phyloP scores from a whole-genome alignment of 2,888 invertebrate species.

The Apamea anceps region DNA sequence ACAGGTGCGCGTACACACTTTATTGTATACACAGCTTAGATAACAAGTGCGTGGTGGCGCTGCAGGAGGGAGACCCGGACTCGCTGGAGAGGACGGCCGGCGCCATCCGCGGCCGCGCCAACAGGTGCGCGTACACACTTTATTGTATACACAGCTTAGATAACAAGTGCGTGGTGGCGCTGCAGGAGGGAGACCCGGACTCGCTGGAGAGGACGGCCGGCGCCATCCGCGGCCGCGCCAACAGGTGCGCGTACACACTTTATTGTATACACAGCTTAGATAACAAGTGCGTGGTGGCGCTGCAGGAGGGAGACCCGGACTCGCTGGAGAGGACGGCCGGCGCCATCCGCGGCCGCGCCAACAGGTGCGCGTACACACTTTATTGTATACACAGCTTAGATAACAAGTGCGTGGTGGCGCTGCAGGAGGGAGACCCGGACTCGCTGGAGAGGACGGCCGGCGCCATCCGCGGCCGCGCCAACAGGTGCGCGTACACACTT shows the following conservation, averaged over 20 bases:
- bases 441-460: conserved; percentile 98
- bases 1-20: conserved; percentile 77
- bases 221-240: conserved; percentile 98
- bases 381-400: background rate
- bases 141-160: background rate
- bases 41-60: conserved; percentile 98
- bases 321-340: conserved; percentile 98
- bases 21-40: background rate
- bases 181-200: conserved; percentile 98
- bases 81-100: conserved; percentile 98
- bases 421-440: conserved; percentile 98
- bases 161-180: conserved; percentile 98
- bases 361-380: conserved; percentile 77
- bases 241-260: conserved; percentile 77
- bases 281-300: conserved; percentile 98
- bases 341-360: conserved; percentile 98
- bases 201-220: conserved; percentile 98
- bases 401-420: conserved; percentile 98
- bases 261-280: background rate
- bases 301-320: conserved; percentile 98
- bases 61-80: conserved; percentile 98
- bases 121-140: conserved; percentile 77
- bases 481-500: conserved; percentile 77
- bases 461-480: conserved; percentile 98
- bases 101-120: conserved; percentile 98